Conservation (phyloP, 2,113 vertebrate species). For the Odocoileus virginianus region DNA sequence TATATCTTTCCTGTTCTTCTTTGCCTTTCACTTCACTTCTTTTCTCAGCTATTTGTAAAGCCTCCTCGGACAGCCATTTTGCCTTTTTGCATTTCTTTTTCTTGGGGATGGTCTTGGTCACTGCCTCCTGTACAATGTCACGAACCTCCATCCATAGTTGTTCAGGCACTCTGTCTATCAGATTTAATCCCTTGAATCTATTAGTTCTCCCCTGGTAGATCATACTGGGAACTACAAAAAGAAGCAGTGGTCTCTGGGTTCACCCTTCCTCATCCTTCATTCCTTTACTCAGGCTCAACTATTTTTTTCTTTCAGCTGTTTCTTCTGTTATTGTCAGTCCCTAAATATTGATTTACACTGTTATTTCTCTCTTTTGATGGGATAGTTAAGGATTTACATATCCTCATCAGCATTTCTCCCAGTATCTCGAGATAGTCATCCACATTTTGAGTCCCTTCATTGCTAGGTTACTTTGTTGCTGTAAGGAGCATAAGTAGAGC, state of each 20-base stretch:
- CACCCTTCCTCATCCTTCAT: background rate
- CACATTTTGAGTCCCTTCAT: background rate
- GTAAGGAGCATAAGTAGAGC: background rate
- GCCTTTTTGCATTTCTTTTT: background rate
- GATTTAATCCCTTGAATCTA: background rate
- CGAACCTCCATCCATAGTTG: background rate
- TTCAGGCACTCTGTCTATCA: background rate
- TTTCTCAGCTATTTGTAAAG: background rate
- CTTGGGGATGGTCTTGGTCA: background rate
- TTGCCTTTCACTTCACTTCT: background rate
- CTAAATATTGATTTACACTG: background rate
- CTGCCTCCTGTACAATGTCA: background rate
- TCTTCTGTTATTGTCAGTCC: background rate
- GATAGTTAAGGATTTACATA: background rate
- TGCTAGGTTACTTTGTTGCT: background rate
- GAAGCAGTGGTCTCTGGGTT: background rate
- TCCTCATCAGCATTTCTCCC: background rate
- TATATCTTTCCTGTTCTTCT: background rate
- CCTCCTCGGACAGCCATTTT: background rate
- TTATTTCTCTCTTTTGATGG: background rate
- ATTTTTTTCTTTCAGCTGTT: background rate
- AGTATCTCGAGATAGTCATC: background rate
- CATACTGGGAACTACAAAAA: background rate
- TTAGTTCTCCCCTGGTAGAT: background rate
- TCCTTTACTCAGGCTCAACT: background rate